phyloP scores from a whole-genome alignment of 2,797 vertebrate genomes.

The Crenichthys baileyi region DNA sequence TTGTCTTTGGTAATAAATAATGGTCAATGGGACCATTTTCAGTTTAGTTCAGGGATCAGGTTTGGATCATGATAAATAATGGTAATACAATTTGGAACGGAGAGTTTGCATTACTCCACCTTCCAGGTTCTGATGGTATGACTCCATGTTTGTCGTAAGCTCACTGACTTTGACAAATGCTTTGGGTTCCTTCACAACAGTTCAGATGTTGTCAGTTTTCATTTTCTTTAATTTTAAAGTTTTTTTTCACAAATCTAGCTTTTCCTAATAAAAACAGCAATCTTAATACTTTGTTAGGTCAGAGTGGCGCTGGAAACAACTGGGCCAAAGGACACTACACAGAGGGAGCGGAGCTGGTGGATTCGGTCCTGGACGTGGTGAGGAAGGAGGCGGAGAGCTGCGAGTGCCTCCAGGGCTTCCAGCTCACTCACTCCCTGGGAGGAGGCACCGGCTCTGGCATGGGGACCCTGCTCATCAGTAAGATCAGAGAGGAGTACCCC shows the following conservation, averaged over 20 bases:
- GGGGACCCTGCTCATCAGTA: constrained; percentile 90
- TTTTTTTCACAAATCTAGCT: too few relatives aligned
- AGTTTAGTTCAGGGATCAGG: background rate
- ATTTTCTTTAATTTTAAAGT: fast-evolving
- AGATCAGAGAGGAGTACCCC: constrained; percentile 90
- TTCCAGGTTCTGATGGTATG: too few relatives aligned
- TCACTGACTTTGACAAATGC: too few relatives aligned
- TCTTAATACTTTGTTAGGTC: constrained; percentile 68
- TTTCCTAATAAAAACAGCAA: background rate
- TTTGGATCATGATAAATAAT: background rate
- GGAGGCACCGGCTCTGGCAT: constrained; percentile 90
- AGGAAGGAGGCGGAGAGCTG: constrained; percentile 80
- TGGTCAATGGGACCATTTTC: background rate
- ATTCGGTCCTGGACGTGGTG: constrained; percentile 79
- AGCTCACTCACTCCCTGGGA: constrained; percentile 81
- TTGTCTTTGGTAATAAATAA: constrained; percentile 85
- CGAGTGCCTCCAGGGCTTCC: constrained; percentile 81
- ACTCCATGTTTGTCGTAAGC: too few relatives aligned
- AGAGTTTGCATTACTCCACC: too few relatives aligned
- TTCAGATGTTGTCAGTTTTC: background rate
- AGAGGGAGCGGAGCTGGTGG: constrained; percentile 78
- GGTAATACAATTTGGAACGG: too few relatives aligned
- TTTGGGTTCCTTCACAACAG: too few relatives aligned
- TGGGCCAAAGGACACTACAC: constrained; percentile 74
- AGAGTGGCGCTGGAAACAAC: constrained; percentile 82